Evolutionary conservation across 2,797 vertebrate genomes (phyloP).

Genomic region (Silurus aristotelis): DNA sequence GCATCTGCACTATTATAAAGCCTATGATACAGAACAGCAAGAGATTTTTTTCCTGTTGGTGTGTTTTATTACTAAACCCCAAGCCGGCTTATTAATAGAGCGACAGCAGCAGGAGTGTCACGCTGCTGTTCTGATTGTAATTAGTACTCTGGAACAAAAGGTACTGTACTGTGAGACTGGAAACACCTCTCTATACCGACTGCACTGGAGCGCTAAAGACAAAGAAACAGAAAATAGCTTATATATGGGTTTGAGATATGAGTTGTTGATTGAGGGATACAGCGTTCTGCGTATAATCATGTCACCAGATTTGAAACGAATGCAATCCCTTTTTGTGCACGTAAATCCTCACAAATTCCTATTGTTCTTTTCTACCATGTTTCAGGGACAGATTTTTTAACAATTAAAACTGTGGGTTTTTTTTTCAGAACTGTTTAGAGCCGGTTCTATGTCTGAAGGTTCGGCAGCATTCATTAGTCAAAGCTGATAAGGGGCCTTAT

Average conservation of each 20-base stretch:
- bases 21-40: background rate
- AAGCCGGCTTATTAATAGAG: conserved; percentile 39
- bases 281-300: background rate
- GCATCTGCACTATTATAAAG: background rate
- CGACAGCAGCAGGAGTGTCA: conserved; percentile 10
- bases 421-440: conserved; percentile 15
- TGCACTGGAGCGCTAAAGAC: background rate
- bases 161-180: conserved; percentile 19
- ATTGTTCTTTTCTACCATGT: background rate
- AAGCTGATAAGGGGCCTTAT: conserved; percentile 39
- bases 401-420: conserved; percentile 21
- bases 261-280: background rate
- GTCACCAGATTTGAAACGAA: background rate
- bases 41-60: background rate
- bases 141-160: conserved; percentile 48
- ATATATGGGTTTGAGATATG: background rate
- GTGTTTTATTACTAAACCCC: background rate
- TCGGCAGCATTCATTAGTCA: conserved; percentile 42
- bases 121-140: conserved; percentile 40
- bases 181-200: conserved; percentile 9
- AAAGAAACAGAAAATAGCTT: background rate
- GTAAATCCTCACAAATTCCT: background rate
- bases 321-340: background rate
- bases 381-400: conserved; percentile 17
- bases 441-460: background rate